Percentiles rank a stretch among this genome's conserved stretches.
These are phyloP conservation scores for Palythoa grandiflora DNA, from an alignment of 92 coral and sea anemone species.

Conservation along the genomic window DNA sequence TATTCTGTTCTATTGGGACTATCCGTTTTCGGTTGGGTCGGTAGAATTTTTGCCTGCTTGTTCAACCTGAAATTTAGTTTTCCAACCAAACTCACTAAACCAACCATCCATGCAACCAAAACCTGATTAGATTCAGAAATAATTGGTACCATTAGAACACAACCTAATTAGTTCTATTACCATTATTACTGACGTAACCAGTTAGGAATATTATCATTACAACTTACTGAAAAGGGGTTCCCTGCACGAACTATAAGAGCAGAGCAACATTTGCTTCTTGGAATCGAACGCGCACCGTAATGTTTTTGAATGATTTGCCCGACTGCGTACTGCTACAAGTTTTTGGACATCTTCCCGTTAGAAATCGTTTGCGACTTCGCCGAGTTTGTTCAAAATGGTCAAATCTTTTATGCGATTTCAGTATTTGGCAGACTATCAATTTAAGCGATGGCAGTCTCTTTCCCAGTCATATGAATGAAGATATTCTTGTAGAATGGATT, in stretches of 20 bases:
- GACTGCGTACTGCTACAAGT: conserved; percentile 75
- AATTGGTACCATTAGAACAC: no score
- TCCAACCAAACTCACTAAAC: no score
- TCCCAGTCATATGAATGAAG: conserved; percentile 50
- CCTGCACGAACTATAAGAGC: conserved; percentile 23
- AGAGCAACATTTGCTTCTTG: background rate
- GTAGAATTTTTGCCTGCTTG: no score
- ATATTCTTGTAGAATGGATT: conserved; percentile 73
- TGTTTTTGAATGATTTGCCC: conserved; percentile 69
- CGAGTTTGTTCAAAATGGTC: conserved; percentile 86
- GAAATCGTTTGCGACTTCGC: conserved; percentile 71
- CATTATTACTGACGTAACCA: no score
- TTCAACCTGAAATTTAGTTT: no score
- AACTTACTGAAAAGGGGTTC: no score
- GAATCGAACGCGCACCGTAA: background rate
- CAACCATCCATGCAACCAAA: no score
- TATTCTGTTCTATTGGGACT: no score
- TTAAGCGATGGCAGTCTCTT: conserved; percentile 65
- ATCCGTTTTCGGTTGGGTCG: no score
- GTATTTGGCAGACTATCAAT: conserved; percentile 83
- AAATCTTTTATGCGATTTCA: conserved; percentile 81
- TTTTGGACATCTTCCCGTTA: conserved; percentile 66
- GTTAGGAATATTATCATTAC: no score
- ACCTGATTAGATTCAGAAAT: no score
- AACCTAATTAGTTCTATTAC: no score